phyloP scores from a whole-genome alignment of 2,797 vertebrate species.

The Enteromius anoplus region DNA sequence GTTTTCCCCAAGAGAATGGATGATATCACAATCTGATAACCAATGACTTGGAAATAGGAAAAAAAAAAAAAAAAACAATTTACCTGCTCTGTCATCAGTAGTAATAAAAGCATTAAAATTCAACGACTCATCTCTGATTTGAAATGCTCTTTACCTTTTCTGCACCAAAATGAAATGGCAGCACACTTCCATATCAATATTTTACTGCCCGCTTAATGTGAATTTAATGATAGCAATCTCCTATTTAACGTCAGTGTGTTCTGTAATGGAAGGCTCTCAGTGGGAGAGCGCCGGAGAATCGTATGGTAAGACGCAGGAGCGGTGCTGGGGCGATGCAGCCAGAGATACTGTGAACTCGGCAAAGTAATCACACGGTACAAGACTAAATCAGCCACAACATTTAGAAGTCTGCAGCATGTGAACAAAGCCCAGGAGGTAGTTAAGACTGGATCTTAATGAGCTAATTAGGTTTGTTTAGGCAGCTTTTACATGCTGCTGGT shows the following conservation, averaged over 20 bases:
- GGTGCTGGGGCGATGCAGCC: constrained; percentile 28
- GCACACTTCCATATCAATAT: constrained; percentile 57
- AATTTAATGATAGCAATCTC: constrained; percentile 66
- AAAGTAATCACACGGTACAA: constrained; percentile 49
- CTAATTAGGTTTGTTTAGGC: constrained; percentile 53
- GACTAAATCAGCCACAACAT: constrained; percentile 50
- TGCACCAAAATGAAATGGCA: constrained; percentile 51
- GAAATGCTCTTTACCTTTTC: constrained; percentile 52
- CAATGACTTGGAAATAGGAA: constrained; percentile 2
- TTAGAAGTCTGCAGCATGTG: constrained; percentile 39
- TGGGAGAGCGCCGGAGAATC: constrained; percentile 41
- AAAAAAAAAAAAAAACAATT: constrained; percentile 40
- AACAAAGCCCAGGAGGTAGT: constrained; percentile 51
- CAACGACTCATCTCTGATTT: constrained; percentile 48
- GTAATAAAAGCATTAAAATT: constrained; percentile 56
- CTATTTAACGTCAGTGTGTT: constrained; percentile 60
- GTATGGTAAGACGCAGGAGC: constrained; percentile 4
- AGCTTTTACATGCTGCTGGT: constrained; percentile 44
- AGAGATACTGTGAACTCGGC: constrained; percentile 34
- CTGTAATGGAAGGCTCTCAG: constrained; percentile 58
- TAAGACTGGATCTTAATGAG: constrained; percentile 47
- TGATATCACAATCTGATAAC: constrained; percentile 22
- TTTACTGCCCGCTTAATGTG: constrained; percentile 61
- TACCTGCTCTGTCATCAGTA: constrained; percentile 46
- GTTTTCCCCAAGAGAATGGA: not conserved